These are phyloP conservation scores for Hylyphantes graminicola DNA, from an alignment of 1,140 invertebrate species.

Conservation along the genomic window DNA sequence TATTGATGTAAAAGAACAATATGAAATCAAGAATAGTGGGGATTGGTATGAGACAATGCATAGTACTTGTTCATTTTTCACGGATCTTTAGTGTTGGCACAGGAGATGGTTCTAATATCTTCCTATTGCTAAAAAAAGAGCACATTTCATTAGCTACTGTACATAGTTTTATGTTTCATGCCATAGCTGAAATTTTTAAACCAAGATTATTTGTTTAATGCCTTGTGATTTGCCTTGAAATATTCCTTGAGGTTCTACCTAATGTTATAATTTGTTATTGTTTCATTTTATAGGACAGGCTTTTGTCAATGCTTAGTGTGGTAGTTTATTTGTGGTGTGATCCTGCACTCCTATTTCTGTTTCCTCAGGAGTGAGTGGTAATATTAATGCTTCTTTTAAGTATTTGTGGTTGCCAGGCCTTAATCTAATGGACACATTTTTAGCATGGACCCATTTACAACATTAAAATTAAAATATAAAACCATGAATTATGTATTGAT, in stretches of 20 bases:
- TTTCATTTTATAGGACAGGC: constrained; percentile 55
- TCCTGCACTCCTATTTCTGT: constrained; percentile 40
- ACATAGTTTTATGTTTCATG: constrained; percentile 58
- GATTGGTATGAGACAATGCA: constrained; percentile 57
- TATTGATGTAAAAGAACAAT: constrained; percentile 55
- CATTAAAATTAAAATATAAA: constrained; percentile 44
- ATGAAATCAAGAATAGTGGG: constrained; percentile 60
- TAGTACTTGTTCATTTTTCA: constrained; percentile 53
- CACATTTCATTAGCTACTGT: constrained; percentile 56
- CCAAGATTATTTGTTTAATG: constrained; percentile 57
- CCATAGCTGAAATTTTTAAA: constrained; percentile 58
- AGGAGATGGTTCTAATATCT: constrained; percentile 56
- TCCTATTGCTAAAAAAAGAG: constrained; percentile 49
- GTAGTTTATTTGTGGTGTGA: constrained; percentile 51
- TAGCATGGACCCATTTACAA: constrained; percentile 25
- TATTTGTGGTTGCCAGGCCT: constrained; percentile 41
- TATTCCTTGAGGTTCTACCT: constrained; percentile 44
- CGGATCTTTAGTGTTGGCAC: constrained; percentile 56
- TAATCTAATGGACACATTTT: constrained; percentile 46
- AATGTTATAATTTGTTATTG: constrained; percentile 36
- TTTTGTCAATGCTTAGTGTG: constrained; percentile 57
- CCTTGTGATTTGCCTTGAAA: constrained; percentile 61
- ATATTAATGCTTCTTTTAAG: constrained; percentile 12
- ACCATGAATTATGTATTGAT: constrained; percentile 43
- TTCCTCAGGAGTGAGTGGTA: constrained; percentile 34